Evolutionary conservation across 2,113 vertebrate species (phyloP).

Genomic region (Oreochromis aureus): DNA sequence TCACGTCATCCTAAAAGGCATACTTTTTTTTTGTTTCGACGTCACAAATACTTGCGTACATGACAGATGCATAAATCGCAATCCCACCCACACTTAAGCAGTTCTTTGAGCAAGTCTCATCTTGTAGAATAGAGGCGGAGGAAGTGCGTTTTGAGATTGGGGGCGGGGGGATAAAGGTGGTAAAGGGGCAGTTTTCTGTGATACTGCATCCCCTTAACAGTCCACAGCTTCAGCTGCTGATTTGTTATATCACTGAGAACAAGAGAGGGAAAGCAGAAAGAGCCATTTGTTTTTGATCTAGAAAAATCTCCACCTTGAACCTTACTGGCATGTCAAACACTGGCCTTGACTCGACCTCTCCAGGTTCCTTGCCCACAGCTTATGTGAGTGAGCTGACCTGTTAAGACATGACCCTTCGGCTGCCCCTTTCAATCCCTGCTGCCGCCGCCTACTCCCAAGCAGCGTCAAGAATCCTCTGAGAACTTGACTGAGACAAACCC

Average conservation of each 20-base stretch:
- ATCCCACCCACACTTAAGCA: slow-evolving; percentile 50
- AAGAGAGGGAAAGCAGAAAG: slow-evolving; percentile 3
- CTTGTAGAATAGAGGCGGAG: slow-evolving; percentile 47
- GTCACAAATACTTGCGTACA: slow-evolving; percentile 29
- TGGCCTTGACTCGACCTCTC: slow-evolving; percentile 44
- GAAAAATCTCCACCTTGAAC: neutral
- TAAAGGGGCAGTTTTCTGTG: slow-evolving; percentile 37
- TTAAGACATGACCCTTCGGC: slow-evolving; percentile 50
- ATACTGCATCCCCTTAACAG: slow-evolving; percentile 24
- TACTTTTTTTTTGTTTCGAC: neutral
- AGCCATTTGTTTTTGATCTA: neutral
- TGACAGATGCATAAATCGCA: slow-evolving; percentile 43
- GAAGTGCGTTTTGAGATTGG: slow-evolving; percentile 50
- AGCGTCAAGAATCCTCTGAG: slow-evolving; percentile 32
- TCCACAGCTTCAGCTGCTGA: slow-evolving; percentile 50
- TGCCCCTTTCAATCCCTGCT: slow-evolving; percentile 30
- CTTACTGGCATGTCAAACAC: slow-evolving; percentile 4
- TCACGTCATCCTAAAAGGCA: neutral
- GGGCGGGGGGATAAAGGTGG: neutral
- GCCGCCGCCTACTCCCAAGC: slow-evolving; percentile 17
- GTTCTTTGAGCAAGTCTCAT: slow-evolving; percentile 46
- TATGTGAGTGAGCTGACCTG: slow-evolving; percentile 53
- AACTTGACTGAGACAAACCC: slow-evolving; percentile 39
- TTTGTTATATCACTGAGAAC: slow-evolving; percentile 57
- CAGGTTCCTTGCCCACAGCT: slow-evolving; percentile 15